Conservation (phyloP, 2,888 invertebrate species). For the Cantharis rustica region DNA sequence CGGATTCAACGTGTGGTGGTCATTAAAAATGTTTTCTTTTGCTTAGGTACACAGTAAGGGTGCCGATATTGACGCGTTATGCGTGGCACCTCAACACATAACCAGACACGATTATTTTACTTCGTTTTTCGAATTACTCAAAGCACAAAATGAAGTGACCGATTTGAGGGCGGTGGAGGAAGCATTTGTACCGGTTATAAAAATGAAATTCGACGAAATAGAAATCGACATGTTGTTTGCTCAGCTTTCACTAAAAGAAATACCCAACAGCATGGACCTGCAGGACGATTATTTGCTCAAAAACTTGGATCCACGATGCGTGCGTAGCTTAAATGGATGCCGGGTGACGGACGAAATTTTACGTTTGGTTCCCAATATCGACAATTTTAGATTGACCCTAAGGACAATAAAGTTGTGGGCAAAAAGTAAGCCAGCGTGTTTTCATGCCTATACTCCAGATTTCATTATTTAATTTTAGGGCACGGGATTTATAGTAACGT, state of each 20-base stretch:
- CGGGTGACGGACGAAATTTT: slow-evolving; percentile 98
- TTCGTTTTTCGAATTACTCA: slow-evolving; percentile 91
- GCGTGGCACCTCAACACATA: slow-evolving; percentile 96
- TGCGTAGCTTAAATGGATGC: slow-evolving; percentile 95
- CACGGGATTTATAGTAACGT: slow-evolving; percentile 99
- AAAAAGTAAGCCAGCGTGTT: slow-evolving; percentile 73
- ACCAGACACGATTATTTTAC: slow-evolving; percentile 92
- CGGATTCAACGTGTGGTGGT: not conserved
- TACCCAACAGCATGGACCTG: slow-evolving; percentile 88
- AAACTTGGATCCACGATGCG: slow-evolving; percentile 95
- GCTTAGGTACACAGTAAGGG: slow-evolving; percentile 87
- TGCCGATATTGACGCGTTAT: slow-evolving; percentile 98
- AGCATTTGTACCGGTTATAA: slow-evolving; percentile 98
- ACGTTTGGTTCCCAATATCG: slow-evolving; percentile 91
- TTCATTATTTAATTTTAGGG: slow-evolving; percentile 59
- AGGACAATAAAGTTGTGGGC: slow-evolving; percentile 98
- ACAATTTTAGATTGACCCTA: slow-evolving; percentile 91
- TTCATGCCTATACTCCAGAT: slow-evolving; percentile 22
- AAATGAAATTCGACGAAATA: slow-evolving; percentile 98
- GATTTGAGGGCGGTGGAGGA: slow-evolving; percentile 92
- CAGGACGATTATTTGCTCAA: slow-evolving; percentile 89
- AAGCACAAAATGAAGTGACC: slow-evolving; percentile 82
- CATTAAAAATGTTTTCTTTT: not conserved
- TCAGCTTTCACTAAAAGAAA: slow-evolving; percentile 90
- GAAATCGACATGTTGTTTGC: slow-evolving; percentile 99